Conservation (phyloP, 2,113 vertebrate genomes). For the Chaetodon auriga region DNA sequence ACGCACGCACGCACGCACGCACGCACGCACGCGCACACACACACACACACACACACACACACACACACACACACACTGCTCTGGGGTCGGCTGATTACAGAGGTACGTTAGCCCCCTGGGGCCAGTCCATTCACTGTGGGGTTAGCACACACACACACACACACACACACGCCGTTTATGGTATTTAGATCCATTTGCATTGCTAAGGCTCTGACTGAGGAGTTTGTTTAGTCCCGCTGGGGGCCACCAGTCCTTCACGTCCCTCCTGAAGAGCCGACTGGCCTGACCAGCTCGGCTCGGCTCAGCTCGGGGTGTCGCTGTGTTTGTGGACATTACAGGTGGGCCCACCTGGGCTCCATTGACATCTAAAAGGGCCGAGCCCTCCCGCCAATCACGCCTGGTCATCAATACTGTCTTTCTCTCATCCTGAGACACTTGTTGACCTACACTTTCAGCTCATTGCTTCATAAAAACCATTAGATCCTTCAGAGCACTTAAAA, state of each 20-base stretch:
- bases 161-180: slow-evolving; percentile 61
- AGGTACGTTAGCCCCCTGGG: slow-evolving; percentile 74
- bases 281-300: slow-evolving; percentile 4
- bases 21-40: slow-evolving; percentile 52
- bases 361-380: background rate
- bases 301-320: slow-evolving; percentile 19
- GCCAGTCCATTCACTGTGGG: slow-evolving; percentile 58
- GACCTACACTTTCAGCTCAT: background rate
- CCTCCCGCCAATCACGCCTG: background rate
- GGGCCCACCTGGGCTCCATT: slow-evolving; percentile 28
- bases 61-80: slow-evolving; percentile 44
- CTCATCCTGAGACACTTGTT: background rate
- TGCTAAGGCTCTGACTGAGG: slow-evolving; percentile 59
- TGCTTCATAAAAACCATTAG: background rate
- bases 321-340: slow-evolving; percentile 47
- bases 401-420: background rate
- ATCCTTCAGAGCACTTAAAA: too few species aligned
- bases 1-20: slow-evolving; percentile 50
- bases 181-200: slow-evolving; percentile 80
- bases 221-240: slow-evolving; percentile 82
- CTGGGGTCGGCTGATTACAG: slow-evolving; percentile 77
- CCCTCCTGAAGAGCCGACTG: slow-evolving; percentile 15
- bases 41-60: slow-evolving; percentile 51
- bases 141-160: slow-evolving; percentile 53
- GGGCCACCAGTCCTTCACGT: slow-evolving; percentile 27